These are phyloP conservation scores for Caerostris darwini DNA, from an alignment of 1,140 invertebrate genomes.

Conservation along the genomic window DNA sequence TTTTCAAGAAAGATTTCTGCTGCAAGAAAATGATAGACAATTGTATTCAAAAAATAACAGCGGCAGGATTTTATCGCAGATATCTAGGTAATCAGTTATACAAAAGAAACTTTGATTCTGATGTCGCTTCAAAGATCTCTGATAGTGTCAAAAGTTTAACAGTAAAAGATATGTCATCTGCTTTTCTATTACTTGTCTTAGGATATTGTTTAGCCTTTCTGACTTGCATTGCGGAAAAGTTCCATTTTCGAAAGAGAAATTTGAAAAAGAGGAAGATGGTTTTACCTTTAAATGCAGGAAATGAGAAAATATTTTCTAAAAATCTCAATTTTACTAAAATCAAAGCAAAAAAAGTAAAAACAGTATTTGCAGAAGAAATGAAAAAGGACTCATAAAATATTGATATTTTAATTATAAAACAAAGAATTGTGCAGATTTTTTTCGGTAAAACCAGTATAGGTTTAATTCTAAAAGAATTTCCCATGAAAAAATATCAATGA, in stretches of 20 bases:
- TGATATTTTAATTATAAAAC: no score
- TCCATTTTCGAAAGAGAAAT: not conserved
- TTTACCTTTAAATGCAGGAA: no score
- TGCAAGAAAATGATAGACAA: conserved; percentile 10
- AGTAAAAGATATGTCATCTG: not conserved
- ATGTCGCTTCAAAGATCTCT: not conserved
- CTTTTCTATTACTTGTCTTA: not conserved
- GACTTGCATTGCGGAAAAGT: not conserved
- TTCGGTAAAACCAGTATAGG: no score
- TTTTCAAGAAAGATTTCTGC: conserved; percentile 15
- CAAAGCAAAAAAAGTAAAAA: no score
- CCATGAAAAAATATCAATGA: no score
- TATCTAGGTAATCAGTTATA: not conserved
- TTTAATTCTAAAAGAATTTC: no score
- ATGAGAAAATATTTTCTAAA: no score
- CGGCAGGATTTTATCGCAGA: not conserved
- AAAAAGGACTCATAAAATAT: no score
- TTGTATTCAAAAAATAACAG: not conserved
- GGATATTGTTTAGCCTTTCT: not conserved
- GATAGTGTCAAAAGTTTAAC: not conserved
- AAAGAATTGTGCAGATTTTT: no score
- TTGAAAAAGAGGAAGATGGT: not conserved
- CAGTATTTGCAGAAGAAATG: no score
- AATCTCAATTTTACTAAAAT: no score
- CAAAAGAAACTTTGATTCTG: not conserved